These are phyloP conservation scores for Siderastrea radians DNA, from an alignment of 92 coral and sea anemone genomes.

Conservation along the genomic window DNA sequence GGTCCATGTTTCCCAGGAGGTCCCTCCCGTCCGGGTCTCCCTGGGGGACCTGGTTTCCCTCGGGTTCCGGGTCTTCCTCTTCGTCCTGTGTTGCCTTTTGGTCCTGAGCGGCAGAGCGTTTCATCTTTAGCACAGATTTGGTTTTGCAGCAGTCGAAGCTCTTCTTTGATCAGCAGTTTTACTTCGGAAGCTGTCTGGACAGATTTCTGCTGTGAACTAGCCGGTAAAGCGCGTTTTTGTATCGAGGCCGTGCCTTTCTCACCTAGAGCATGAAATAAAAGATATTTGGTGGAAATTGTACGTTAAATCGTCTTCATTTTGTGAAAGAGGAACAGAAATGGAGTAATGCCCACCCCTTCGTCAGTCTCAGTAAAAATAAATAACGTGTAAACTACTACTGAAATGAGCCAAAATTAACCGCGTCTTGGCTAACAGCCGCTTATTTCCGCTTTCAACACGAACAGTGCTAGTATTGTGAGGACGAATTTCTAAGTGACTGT, in stretches of 20 bases:
- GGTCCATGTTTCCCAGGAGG: conserved; percentile 70
- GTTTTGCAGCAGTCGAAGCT: conserved; percentile 55
- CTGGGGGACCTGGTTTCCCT: conserved; percentile 63
- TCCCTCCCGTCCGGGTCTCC: conserved; percentile 59
- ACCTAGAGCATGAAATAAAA: not conserved
- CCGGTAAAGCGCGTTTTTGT: not conserved
- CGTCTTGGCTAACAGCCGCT: no score
- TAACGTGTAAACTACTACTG: no score
- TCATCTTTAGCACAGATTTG: conserved; percentile 66
- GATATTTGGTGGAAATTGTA: no score
- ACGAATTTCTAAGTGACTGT: no score
- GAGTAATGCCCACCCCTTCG: no score
- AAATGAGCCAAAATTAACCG: no score
- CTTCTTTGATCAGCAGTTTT: conserved; percentile 40
- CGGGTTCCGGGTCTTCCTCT: conserved; percentile 66
- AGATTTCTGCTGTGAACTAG: not conserved
- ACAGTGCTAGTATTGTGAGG: no score
- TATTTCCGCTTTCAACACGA: no score
- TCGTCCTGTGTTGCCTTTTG: conserved; percentile 63
- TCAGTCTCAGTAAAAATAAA: no score
- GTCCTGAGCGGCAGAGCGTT: conserved; percentile 72
- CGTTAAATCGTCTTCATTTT: not conserved
- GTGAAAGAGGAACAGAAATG: no score
- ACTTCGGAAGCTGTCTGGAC: conserved; percentile 5
- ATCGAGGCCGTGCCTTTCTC: not conserved